Evolutionary conservation across 2,888 invertebrate species (phyloP).

Genomic region (Limnephilus marmoratus): DNA sequence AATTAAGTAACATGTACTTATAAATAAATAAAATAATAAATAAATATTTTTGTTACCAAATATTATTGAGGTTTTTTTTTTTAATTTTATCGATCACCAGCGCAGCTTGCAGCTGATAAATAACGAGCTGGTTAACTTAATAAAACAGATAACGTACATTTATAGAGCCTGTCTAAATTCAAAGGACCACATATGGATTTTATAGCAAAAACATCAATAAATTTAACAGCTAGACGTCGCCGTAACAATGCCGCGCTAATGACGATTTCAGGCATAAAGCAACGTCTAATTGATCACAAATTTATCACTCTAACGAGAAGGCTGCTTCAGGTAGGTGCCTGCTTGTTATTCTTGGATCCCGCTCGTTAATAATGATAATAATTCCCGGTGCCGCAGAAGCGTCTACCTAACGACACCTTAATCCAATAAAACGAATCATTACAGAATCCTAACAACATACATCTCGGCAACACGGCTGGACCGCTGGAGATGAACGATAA

Average conservation of each 20-base stretch:
- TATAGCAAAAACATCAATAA: not conserved
- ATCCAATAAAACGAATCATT: slow-evolving; percentile 62
- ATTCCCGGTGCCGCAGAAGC: slow-evolving; percentile 11
- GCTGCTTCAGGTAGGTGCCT: not conserved
- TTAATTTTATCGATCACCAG: no score
- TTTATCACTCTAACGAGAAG: not conserved
- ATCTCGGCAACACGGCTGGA: slow-evolving; percentile 69
- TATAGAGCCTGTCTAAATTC: not conserved
- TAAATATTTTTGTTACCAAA: no score
- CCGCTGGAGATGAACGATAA: slow-evolving; percentile 69
- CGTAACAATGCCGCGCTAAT: not conserved
- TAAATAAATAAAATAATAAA: no score
- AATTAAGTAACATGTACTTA: no score
- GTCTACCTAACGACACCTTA: slow-evolving; percentile 49
- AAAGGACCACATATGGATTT: not conserved
- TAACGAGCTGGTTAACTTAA: no score
- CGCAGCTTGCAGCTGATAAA: no score
- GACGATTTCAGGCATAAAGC: not conserved
- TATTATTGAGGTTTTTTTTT: no score
- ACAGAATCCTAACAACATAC: slow-evolving; percentile 57
- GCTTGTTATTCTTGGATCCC: not conserved
- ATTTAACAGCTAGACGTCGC: not conserved
- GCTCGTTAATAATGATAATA: not conserved
- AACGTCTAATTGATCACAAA: not conserved
- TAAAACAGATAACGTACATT: not conserved